Percentiles rank a stretch among this genome's conserved stretches.
phyloP scores from a whole-genome alignment of 2,113 vertebrate species.

The Charadrius vociferus region DNA sequence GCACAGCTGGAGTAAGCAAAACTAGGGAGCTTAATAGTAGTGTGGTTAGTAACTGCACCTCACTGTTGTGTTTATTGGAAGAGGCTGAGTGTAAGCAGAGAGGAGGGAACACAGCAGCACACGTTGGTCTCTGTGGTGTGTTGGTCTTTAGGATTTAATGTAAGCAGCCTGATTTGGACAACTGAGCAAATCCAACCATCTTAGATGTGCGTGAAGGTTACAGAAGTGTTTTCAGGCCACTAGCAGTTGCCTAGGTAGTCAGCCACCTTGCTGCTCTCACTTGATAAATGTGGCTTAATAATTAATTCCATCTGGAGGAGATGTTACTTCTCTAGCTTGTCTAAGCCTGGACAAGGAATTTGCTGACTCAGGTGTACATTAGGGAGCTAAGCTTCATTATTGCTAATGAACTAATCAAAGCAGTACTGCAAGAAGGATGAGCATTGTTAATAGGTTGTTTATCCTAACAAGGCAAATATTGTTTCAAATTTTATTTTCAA shows the following conservation, averaged over 20 bases:
- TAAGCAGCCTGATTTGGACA: background rate
- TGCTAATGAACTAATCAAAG: background rate
- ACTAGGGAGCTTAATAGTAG: background rate
- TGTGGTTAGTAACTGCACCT: background rate
- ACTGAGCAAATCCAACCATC: background rate
- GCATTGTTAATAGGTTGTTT: background rate
- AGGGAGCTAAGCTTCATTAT: background rate
- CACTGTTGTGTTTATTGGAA: background rate
- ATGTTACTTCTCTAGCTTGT: background rate
- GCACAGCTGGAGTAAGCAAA: background rate
- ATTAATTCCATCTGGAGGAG: constrained; percentile 3
- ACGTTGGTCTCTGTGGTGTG: background rate
- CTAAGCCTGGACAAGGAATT: background rate
- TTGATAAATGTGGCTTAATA: constrained; percentile 14
- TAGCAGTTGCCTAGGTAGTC: background rate
- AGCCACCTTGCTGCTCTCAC: background rate
- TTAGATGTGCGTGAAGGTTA: background rate
- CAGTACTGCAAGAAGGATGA: background rate
- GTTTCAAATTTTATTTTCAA: background rate
- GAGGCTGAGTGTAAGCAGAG: background rate
- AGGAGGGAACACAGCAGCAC: background rate
- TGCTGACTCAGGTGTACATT: background rate
- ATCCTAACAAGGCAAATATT: background rate
- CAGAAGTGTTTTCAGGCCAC: background rate
- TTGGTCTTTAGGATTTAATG: background rate